phyloP scores from a whole-genome alignment of 2,797 vertebrate species.

The Chaunax sp. region DNA sequence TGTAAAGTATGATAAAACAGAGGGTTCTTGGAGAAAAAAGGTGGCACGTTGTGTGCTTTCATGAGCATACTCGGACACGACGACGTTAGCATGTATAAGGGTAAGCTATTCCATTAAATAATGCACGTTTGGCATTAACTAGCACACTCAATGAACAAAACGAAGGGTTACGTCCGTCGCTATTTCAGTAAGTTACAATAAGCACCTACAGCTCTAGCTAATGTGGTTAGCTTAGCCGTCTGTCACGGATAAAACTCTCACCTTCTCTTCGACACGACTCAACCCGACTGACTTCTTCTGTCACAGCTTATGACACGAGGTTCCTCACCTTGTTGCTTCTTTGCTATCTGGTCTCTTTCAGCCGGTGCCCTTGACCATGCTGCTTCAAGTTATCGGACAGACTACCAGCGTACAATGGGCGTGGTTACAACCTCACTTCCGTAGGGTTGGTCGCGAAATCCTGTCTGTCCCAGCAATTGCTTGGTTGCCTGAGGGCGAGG shows the following conservation, averaged over 20 bases:
- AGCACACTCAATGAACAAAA: not conserved
- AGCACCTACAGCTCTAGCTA: not conserved
- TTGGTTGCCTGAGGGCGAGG: too few species aligned
- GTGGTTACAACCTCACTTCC: not conserved
- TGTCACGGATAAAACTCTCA: constrained; percentile 23
- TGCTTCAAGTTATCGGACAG: constrained; percentile 11
- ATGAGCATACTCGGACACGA: not conserved
- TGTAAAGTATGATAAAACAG: not conserved
- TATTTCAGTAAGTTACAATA: not conserved
- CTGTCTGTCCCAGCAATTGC: not conserved
- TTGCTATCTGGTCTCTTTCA: not conserved
- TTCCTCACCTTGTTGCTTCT: too few species aligned
- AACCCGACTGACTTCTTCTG: constrained; percentile 3
- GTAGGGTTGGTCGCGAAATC: too few species aligned
- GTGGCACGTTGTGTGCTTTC: not conserved
- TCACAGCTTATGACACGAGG: constrained; percentile 31
- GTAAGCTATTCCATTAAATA: too few species aligned
- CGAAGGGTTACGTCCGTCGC: too few species aligned
- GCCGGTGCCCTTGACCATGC: constrained; percentile 42
- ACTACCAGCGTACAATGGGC: not conserved
- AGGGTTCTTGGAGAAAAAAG: too few species aligned
- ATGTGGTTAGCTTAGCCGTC: not conserved
- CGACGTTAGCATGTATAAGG: not conserved
- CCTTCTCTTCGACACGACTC: constrained; percentile 32
- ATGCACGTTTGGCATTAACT: not conserved